Conservation (phyloP, 2,797 vertebrate genomes). For the Cyprinodon diabolis region DNA sequence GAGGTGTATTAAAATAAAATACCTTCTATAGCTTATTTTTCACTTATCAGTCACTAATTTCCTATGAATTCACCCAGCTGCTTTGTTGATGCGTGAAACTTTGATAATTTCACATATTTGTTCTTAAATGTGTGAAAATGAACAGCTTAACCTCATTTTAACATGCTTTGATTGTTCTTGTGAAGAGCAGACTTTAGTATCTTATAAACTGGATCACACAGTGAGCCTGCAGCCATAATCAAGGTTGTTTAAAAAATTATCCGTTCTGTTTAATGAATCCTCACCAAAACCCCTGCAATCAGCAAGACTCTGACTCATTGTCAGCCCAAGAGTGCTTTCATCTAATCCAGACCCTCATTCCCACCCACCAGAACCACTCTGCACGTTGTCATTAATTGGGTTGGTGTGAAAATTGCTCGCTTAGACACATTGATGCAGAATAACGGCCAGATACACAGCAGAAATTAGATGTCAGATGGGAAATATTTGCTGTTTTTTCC, state of each 20-base stretch:
- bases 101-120: background rate
- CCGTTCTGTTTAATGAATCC: conserved; percentile 14
- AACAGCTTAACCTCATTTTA: background rate
- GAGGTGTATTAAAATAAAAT: background rate
- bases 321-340: conserved; percentile 24
- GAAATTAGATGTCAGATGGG: conserved; percentile 9
- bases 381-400: conserved; percentile 42
- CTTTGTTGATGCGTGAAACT: background rate
- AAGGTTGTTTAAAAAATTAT: conserved; percentile 20
- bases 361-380: conserved; percentile 12
- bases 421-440: conserved; percentile 4
- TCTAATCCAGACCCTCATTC: conserved; percentile 27
- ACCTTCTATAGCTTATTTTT: too few species aligned
- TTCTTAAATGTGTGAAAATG: background rate
- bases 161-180: background rate
- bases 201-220: background rate
- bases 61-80: background rate
- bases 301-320: conserved; percentile 42
- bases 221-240: conserved; percentile 4
- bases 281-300: conserved; percentile 22
- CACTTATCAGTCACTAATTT: background rate
- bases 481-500: conserved; percentile 10
- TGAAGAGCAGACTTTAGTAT: background rate
- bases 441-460: conserved; percentile 19
- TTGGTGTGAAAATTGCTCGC: conserved; percentile 8